Evolutionary conservation across 1,140 invertebrate species (phyloP).

Genomic region (Centruroides sculpturatus): DNA sequence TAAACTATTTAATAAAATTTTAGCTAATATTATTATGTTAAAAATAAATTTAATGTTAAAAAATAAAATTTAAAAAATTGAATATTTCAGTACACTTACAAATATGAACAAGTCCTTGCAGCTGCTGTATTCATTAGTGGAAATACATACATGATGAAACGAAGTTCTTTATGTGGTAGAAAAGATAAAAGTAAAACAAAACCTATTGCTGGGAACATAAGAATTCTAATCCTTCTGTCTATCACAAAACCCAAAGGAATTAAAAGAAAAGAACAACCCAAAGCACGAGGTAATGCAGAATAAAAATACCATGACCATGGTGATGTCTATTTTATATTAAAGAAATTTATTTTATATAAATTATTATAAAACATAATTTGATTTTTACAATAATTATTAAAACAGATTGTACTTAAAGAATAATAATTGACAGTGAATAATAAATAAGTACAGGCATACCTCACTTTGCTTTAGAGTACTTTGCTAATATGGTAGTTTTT

Average conservation of each 20-base stretch:
- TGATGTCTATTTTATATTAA: constrained; percentile 47
- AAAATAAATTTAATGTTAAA: neutral
- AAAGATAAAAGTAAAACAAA: constrained; percentile 87
- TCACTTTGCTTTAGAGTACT: too few relatives aligned
- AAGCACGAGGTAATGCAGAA: constrained; percentile 79
- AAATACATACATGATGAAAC: constrained; percentile 95
- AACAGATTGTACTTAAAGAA: too few relatives aligned
- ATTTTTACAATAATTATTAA: too few relatives aligned
- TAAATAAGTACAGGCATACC: too few relatives aligned
- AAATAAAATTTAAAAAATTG: neutral
- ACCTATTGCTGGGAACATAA: constrained; percentile 56
- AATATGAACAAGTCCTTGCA: constrained; percentile 63
- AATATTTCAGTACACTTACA: constrained; percentile 48
- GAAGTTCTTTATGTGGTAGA: constrained; percentile 92
- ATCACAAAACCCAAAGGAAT: constrained; percentile 62
- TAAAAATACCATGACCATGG: constrained; percentile 99
- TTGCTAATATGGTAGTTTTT: too few relatives aligned
- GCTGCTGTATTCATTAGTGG: constrained; percentile 85
- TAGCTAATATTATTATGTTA: neutral
- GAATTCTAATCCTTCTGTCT: constrained; percentile 48
- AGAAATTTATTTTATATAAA: neutral
- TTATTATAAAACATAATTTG: too few relatives aligned
- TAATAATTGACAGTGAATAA: too few relatives aligned
- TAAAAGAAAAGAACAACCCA: constrained; percentile 64
- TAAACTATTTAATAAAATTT: neutral